Evolutionary conservation across 2,113 vertebrate genomes (phyloP).

Genomic region (Rhinopomastus cyanomelas): DNA sequence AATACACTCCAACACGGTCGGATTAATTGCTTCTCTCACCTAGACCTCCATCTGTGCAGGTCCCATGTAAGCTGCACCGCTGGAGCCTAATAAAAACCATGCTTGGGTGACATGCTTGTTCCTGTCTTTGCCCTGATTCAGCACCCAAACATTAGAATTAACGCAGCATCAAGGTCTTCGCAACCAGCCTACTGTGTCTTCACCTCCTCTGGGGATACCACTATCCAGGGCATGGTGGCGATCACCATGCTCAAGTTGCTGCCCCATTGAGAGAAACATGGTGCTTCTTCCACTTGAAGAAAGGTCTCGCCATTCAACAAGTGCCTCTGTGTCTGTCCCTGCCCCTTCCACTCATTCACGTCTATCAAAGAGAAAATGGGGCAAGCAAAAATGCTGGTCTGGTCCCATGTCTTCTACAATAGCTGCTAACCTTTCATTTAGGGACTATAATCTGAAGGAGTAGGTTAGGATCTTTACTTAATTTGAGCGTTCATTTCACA

Average conservation of each 20-base stretch:
- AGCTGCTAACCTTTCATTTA: not conserved
- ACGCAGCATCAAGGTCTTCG: not conserved
- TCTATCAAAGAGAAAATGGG: not conserved
- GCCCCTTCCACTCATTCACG: not conserved
- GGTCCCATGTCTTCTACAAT: not conserved
- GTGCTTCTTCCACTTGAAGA: not conserved
- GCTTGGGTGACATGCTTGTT: not conserved
- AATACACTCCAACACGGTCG: fast-evolving
- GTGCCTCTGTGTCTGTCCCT: not conserved
- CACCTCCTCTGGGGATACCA: not conserved
- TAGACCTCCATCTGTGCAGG: not conserved
- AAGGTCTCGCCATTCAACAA: not conserved
- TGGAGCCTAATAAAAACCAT: not conserved
- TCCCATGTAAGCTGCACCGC: not conserved
- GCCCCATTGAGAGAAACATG: not conserved
- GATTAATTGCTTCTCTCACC: not conserved
- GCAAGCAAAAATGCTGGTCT: not conserved
- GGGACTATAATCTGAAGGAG: not conserved
- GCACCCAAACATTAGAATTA: not conserved
- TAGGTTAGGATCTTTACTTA: not conserved
- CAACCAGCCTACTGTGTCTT: not conserved
- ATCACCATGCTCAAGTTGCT: not conserved
- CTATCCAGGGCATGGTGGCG: not conserved
- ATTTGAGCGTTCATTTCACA: not conserved
- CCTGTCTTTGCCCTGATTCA: not conserved